Evolutionary conservation across 1,140 invertebrate genomes (phyloP).

Genomic region (Aphelinus atriplicis): DNA sequence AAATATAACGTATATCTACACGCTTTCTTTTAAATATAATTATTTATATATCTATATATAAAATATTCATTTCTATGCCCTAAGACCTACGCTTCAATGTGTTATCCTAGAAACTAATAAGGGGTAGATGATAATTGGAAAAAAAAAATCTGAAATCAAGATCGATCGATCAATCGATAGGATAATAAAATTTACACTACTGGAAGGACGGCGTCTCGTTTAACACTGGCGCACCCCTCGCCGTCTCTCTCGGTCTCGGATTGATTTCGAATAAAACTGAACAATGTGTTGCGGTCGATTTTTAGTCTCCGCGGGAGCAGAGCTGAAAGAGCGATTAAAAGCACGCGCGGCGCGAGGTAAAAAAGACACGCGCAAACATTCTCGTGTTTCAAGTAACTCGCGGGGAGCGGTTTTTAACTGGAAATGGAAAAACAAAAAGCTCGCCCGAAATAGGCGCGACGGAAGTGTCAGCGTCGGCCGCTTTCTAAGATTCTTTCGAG

Average conservation of each 20-base stretch:
- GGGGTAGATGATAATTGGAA: constrained; percentile 12
- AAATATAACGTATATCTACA: constrained; percentile 41
- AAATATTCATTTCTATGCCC: constrained; percentile 37
- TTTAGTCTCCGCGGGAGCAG: background rate
- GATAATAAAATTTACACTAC: constrained; percentile 44
- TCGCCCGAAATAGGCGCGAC: constrained; percentile 13
- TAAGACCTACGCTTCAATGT: constrained; percentile 29
- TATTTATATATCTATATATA: constrained; percentile 45
- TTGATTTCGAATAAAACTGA: background rate
- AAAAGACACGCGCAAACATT: constrained; percentile 4
- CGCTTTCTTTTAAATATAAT: constrained; percentile 32
- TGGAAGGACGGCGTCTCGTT: constrained; percentile 48
- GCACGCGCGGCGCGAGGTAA: constrained; percentile 1
- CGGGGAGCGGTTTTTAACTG: constrained; percentile 2
- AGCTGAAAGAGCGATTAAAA: constrained; percentile 30
- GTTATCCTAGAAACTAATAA: constrained; percentile 21
- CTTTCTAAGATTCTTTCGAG: too few relatives aligned
- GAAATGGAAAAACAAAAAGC: background rate
- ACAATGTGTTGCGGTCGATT: background rate
- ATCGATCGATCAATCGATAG: constrained; percentile 37
- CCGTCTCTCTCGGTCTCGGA: background rate
- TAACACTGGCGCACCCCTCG: background rate
- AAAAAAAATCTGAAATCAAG: constrained; percentile 33
- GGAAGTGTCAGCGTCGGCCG: constrained; percentile 4
- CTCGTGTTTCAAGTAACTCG: constrained; percentile 26